phyloP scores from a whole-genome alignment of 2,113 vertebrate genomes.

The Gallinago paraguaiae region DNA sequence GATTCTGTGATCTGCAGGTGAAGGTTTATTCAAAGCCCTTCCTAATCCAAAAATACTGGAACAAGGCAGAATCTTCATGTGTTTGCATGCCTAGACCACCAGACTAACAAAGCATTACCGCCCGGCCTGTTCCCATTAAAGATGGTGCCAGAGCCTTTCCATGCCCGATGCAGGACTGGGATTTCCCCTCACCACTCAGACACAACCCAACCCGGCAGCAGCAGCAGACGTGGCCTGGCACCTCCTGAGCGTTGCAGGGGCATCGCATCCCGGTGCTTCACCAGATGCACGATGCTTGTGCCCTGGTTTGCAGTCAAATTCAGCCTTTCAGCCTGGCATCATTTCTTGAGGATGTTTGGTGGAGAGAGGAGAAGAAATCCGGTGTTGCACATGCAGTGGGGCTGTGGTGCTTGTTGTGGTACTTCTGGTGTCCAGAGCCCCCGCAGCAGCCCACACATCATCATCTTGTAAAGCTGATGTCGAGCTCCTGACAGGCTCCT shows the following conservation, averaged over 20 bases:
- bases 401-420: not conserved
- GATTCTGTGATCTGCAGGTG: not conserved
- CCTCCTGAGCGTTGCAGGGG: not conserved
- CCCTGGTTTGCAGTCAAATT: not conserved
- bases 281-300: not conserved
- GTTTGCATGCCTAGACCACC: not conserved
- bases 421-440: not conserved
- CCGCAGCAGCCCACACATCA: fast-evolving
- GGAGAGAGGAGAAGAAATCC: not conserved
- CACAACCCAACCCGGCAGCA: not conserved
- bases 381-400: not conserved
- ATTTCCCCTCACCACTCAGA: not conserved
- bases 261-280: not conserved
- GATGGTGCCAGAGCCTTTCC: not conserved
- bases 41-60: not conserved
- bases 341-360: not conserved
- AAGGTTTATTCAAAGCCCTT: not conserved
- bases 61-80: not conserved
- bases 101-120: not conserved
- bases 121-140: not conserved
- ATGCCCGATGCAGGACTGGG: not conserved
- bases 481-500: conserved; percentile 3
- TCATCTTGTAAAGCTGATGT: not conserved
- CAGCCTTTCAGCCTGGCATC: fast-evolving
- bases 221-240: not conserved